Percentiles rank a stretch among this genome's conserved stretches.
These are phyloP conservation scores for Temnothorax nylanderi DNA, from an alignment of 1,140 invertebrate species.

Conservation along the genomic window DNA sequence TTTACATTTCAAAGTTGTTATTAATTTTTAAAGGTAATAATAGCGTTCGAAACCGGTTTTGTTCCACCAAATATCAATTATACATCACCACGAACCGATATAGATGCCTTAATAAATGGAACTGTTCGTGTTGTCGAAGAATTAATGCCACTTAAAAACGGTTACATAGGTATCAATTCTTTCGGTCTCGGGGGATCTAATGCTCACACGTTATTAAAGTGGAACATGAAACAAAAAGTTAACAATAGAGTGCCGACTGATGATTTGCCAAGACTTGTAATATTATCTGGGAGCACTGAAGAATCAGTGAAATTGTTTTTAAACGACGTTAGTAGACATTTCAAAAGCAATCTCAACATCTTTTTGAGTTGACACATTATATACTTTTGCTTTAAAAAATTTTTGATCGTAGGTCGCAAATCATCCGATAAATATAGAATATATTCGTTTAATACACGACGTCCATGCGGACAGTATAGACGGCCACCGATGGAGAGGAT, in stretches of 20 bases:
- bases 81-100: no score
- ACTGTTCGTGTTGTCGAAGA: no score
- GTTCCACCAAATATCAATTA: no score
- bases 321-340: neutral
- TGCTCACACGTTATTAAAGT: neutral
- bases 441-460: neutral
- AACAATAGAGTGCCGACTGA: slow-evolving; percentile 16
- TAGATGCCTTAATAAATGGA: no score
- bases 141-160: no score
- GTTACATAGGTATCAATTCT: no score
- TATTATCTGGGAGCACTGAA: neutral
- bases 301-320: slow-evolving; percentile 9
- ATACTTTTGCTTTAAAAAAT: neutral
- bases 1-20: no score
- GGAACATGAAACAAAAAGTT: slow-evolving; percentile 38
- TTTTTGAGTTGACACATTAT: neutral
- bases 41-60: no score
- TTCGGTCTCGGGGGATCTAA: no score
- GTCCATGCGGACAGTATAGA: neutral
- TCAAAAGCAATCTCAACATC: neutral
- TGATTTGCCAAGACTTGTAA: slow-evolving; percentile 25
- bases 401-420: neutral
- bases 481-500: neutral
- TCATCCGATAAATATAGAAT: neutral
- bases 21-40: no score